Evolutionary conservation across 2,888 invertebrate genomes (phyloP), one percentile per base, ranked within the genome.

Genomic region (Tetragonisca angustula): DNA sequence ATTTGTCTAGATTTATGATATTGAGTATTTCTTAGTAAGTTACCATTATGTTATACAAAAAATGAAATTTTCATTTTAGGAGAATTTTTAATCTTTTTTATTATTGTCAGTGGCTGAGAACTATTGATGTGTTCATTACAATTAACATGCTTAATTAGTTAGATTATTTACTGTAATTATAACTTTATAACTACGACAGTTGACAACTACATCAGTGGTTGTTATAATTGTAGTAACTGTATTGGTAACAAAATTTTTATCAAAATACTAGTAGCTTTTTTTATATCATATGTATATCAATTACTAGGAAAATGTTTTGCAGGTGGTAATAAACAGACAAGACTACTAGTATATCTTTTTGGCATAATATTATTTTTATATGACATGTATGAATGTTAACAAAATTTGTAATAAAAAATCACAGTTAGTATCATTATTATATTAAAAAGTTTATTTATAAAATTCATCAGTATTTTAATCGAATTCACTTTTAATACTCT

Each of bases 301-400:
- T 65, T 17, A 17, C 17, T 65, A 24, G 24, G 19, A 69, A 27
- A 68, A 50, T 50, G 17, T 69, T 52, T 69, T 32, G 27, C 52
- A 52, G 27, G 21, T 32, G 19, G 15, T 50, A 69, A 27, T 52
- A 21, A 69, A 52, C 21, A 32, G 15, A 52, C 32, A 21, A 69
- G 27, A 69, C 24, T 32, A 68, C 11, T 21, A 69, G 27, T 69
- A 11, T 32, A 69, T 52, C 27, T 52, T 32, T 69, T 54, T 50
- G 32, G 15, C 15, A 24, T 69, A 69, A 21, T 52, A 69, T 68
- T 50, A 68, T 69, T 69, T 69, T 69, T 69, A 32, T 69, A 69
- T 50, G 24, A 50, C 27, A 69, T 54, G 65, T 65, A 69, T 32
- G 32, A 69, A 21, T 54, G 21, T 69, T 52, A 52, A 69, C 13